A percentile compares a stretch with the other conserved stretches of the same genome.
Conservation (phyloP, 2,888 invertebrate genomes). For the Himalopsyche tibetana region DNA sequence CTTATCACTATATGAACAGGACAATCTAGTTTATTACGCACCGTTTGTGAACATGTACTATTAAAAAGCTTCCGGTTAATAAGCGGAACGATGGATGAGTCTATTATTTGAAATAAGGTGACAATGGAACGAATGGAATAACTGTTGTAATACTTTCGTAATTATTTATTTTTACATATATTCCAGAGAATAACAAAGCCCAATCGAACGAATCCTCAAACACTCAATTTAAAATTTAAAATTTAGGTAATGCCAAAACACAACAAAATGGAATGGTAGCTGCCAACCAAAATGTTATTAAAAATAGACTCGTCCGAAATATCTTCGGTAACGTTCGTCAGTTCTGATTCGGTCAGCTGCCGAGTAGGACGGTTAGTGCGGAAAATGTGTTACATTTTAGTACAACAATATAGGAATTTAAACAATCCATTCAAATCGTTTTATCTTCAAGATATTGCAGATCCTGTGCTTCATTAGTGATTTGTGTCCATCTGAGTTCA, state of each 20-base stretch:
- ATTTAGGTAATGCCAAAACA: background rate
- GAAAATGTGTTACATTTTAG: slow-evolving; percentile 70
- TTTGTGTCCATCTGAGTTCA: slow-evolving; percentile 24
- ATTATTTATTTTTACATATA: background rate
- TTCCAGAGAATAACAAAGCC: no score
- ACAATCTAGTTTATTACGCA: background rate
- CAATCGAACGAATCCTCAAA: no score
- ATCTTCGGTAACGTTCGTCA: slow-evolving; percentile 69
- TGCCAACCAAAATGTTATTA: slow-evolving; percentile 64
- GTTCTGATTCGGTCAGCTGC: slow-evolving; percentile 79
- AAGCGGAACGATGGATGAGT: slow-evolving; percentile 59
- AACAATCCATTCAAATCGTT: slow-evolving; percentile 55
- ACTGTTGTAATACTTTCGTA: background rate
- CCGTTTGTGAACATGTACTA: slow-evolving; percentile 48
- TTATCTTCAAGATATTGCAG: slow-evolving; percentile 52
- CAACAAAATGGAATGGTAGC: slow-evolving; percentile 57
- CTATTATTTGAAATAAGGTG: slow-evolving; percentile 56
- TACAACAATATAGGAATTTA: slow-evolving; percentile 62
- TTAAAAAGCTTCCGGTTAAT: slow-evolving; percentile 48
- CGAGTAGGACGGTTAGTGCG: slow-evolving; percentile 74
- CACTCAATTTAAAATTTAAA: no score
- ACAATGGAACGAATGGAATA: slow-evolving; percentile 19
- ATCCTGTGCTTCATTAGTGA: slow-evolving; percentile 56
- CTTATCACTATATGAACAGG: no score
- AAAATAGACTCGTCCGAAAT: slow-evolving; percentile 65